Conservation (phyloP, 2,797 vertebrate genomes). For the Austrolebias charrua region DNA sequence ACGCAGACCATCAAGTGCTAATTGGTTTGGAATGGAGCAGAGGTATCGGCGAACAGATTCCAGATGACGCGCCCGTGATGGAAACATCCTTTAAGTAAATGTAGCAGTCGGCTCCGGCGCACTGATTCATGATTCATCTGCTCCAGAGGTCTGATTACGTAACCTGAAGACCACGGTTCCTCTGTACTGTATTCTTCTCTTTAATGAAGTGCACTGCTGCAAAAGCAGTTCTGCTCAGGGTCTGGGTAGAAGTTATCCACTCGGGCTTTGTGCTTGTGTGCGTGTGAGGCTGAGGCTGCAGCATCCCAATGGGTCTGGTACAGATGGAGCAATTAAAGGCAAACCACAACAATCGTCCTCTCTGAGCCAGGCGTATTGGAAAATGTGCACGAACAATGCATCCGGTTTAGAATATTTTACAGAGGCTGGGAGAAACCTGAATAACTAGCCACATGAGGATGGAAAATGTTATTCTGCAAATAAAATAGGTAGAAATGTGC, state of each 20-base stretch:
- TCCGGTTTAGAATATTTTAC: conserved; percentile 77
- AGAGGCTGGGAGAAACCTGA: conserved; percentile 69
- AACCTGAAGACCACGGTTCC: conserved; percentile 48
- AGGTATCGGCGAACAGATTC: conserved; percentile 70
- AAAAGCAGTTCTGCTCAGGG: conserved; percentile 43
- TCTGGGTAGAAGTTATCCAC: conserved; percentile 56
- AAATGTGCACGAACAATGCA: conserved; percentile 71
- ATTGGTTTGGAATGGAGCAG: conserved; percentile 76
- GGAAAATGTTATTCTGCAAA: conserved; percentile 49
- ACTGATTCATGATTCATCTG: conserved; percentile 58
- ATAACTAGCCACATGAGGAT: conserved; percentile 79
- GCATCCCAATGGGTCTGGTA: conserved; percentile 58
- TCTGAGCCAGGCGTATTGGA: conserved; percentile 69
- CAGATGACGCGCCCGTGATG: conserved; percentile 71
- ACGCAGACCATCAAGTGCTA: conserved; percentile 82
- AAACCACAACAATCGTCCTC: conserved; percentile 67
- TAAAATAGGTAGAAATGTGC: conserved; percentile 50
- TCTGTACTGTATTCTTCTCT: conserved; percentile 41
- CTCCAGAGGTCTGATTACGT: conserved; percentile 57
- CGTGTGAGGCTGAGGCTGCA: conserved; percentile 32
- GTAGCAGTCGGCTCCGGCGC: conserved; percentile 59
- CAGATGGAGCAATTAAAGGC: conserved; percentile 77
- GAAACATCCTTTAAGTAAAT: conserved; percentile 73
- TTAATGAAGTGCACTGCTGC: conserved; percentile 61
- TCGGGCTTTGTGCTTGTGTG: conserved; percentile 23